Evolutionary conservation across 2,113 vertebrate genomes (phyloP).

Genomic region (human (Homo sapiens)): DNA sequence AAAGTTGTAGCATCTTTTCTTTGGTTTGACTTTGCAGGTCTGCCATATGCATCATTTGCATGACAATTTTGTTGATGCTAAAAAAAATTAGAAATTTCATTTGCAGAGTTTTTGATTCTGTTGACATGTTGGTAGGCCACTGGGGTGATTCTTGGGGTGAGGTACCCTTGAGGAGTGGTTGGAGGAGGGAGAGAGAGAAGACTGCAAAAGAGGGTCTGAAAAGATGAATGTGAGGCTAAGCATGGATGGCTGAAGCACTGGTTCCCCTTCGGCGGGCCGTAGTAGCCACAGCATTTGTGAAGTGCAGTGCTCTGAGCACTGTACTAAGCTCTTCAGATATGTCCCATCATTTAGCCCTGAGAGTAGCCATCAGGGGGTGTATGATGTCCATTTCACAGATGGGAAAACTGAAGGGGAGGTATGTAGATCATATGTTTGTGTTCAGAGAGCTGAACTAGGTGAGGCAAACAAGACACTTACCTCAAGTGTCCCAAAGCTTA

Average conservation of each 20-base stretch:
- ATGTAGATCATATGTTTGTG: neutral
- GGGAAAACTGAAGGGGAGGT: neutral
- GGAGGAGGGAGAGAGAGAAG: neutral
- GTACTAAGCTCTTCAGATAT: neutral
- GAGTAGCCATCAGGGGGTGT: neutral
- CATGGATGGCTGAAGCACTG: rapidly evolving
- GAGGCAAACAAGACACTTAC: neutral
- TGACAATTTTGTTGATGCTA: neutral
- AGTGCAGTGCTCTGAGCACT: neutral
- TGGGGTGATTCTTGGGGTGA: neutral
- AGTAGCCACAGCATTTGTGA: neutral
- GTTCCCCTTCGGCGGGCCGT: rapidly evolving
- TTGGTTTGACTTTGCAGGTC: neutral
- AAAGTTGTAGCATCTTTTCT: neutral
- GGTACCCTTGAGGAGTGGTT: rapidly evolving
- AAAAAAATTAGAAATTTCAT: neutral
- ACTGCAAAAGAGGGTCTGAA: neutral
- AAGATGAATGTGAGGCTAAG: neutral
- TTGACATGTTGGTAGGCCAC: neutral
- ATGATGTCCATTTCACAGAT: neutral
- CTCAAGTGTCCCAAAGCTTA: neutral
- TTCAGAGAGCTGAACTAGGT: neutral
- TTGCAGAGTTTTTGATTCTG: neutral
- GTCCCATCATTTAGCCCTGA: neutral
- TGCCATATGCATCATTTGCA: neutral